Percentiles rank a stretch among this genome's conserved stretches.
Evolutionary conservation across 2,797 vertebrate genomes (phyloP).

Genomic region (Paratrypauchen microcephalus): DNA sequence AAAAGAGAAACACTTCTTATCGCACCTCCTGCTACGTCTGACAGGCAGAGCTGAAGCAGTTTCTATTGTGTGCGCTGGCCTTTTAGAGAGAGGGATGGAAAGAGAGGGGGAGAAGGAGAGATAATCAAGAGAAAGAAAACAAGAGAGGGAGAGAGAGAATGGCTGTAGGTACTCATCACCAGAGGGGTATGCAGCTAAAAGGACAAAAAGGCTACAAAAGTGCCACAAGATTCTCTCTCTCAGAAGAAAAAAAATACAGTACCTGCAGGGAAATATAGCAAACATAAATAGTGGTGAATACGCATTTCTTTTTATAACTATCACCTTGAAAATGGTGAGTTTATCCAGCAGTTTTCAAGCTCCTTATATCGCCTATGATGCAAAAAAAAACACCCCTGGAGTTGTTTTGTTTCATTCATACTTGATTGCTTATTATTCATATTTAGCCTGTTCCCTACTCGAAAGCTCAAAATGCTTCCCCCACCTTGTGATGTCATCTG

Average conservation of each 20-base stretch:
- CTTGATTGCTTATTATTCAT: no score
- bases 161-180: constrained; percentile 42
- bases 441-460: no score
- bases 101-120: background rate
- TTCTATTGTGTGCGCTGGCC: constrained; percentile 23
- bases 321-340: no score
- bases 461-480: no score
- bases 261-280: background rate
- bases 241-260: background rate
- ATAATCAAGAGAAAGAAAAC: constrained; percentile 7
- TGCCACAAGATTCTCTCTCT: constrained; percentile 11
- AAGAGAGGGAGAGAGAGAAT: background rate
- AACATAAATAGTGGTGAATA: constrained; percentile 1
- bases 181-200: constrained; percentile 47
- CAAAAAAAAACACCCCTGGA: no score
- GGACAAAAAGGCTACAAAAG: constrained; percentile 48
- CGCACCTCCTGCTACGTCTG: background rate
- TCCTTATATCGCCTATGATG: no score
- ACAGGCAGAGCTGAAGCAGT: constrained; percentile 12
- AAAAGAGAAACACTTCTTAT: constrained; percentile 15
- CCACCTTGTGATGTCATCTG: no score
- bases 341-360: no score
- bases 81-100: constrained; percentile 24
- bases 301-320: background rate
- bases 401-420: no score